Base-by-base conservation (phyloP, 2,113 vertebrate genomes). In the Saimiri boliviensis region DNA sequence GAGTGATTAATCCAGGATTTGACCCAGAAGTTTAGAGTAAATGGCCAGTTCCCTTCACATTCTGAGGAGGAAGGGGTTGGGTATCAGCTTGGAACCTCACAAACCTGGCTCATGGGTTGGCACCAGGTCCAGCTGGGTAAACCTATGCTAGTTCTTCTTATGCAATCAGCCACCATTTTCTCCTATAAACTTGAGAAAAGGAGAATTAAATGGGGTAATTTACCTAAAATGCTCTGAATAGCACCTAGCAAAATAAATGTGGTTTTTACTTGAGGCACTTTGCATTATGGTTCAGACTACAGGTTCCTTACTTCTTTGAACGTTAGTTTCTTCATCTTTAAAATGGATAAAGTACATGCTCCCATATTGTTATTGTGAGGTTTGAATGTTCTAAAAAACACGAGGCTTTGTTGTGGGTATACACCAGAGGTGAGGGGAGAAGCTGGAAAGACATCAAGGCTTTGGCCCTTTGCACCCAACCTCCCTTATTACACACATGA, bases 401-500 rank as follows among this genome's bases (percentile, higher is more conserved):
- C 17, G 21, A 58, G 7, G 7, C 60, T n/a, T 83, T 37, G 20
- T 7, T 21, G 2, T 37, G 14, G 40, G 35, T 19, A 5, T 6
- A 14, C 4, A 14, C 49, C 14, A 1, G 35, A 76, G 47, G 35
- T 40, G 17, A 23, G n/a, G 4, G 32, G 32, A n/a, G 5, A 5
- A 19, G 35, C 47, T 17, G 19, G 70, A 76, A 66, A 77, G 25
- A n/a, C 20, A 8, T 16, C 8, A 2, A 9, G 30, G 14, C 35
- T 40, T 30, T 35, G 40, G 12, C 37, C 3, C 3, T 0, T 5
- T 27, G 45, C 13, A 3, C 12, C 25, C 9, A 7, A 1, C 12
- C n/a, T 66, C 16, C 35, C 25, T 37, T 25, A 5, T 9, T 6
- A 23, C 20, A 5, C 27, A 49, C 0, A 0, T 14, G 20, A 71